Base-by-base conservation (phyloP, 2,113 vertebrate species). In the Festucalex cinctus region DNA sequence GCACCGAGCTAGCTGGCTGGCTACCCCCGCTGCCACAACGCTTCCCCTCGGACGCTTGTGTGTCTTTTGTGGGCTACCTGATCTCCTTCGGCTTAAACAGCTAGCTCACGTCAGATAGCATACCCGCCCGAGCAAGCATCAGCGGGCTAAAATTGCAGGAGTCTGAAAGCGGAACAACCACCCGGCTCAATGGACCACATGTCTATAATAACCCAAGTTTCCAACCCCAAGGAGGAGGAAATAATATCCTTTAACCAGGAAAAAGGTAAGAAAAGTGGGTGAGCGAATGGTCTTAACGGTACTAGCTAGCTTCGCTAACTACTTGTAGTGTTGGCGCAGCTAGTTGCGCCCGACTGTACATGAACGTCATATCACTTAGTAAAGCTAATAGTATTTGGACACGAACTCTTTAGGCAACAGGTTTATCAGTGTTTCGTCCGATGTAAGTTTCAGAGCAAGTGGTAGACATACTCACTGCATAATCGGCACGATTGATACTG, bases 171-270 rank as follows among this genome's bases (percentile, higher is more conserved):
- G 84, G 85, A 88, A 69, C 67, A 89, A 72, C 53, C 70, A 86
- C 64, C 86, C 88, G 94, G 92, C 94, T 93, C 92, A 95, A 98
- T 98, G 96, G 96, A 98, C 95, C 93, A 95, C 93, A 96, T 94
- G 92, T 96, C 96, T 92, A 95, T 98, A 88, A 98, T 97, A 93
- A 98, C 96, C 89, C 96, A 98, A 91, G 95, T 97, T 92, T 94
- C 95, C 88, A 97, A 97, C 91, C 95, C 96, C 65, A 98, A 97
- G 93, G 96, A 98, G 94, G 96, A 98, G 90, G 95, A 96, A 91
- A 92, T 94, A 83, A 92, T 95, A 74, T 93, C 91, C 62, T 92
- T 88, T 85, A 92, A 94, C 80, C 91, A 95, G 80, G 96, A 98
- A 80, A 98, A 98, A 94, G 96, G 96, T 98, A 89, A 96, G 94